These are phyloP conservation scores for Steatocranus sp. DNA, from an alignment of 2,797 vertebrate species.

Conservation along the genomic window DNA sequence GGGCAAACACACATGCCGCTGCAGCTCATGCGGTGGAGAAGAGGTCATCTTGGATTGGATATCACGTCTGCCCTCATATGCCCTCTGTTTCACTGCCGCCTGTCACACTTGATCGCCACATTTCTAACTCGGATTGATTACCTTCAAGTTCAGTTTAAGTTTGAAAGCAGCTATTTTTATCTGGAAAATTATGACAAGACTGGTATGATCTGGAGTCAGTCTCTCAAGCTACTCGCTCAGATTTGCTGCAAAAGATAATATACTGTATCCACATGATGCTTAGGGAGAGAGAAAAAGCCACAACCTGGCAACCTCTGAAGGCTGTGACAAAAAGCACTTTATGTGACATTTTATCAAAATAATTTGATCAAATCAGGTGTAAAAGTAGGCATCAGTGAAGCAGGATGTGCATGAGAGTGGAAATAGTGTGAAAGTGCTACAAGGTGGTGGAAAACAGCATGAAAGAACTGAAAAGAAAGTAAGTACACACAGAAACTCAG, in stretches of 20 bases:
- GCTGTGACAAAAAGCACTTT: background rate
- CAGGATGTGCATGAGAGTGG: background rate
- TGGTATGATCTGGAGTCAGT: constrained; percentile 5
- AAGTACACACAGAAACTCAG: background rate
- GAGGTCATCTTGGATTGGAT: constrained; percentile 55
- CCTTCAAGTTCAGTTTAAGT: constrained; percentile 58
- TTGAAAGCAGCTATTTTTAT: constrained; percentile 52
- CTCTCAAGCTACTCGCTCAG: background rate
- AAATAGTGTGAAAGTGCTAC: background rate
- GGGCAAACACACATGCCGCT: background rate
- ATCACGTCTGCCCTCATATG: constrained; percentile 53
- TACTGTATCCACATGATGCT: background rate
- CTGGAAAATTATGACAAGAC: background rate
- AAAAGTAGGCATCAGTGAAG: background rate
- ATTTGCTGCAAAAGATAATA: background rate
- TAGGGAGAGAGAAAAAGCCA: background rate
- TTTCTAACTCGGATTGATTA: constrained; percentile 65
- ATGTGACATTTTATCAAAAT: background rate
- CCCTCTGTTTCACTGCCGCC: constrained; percentile 60
- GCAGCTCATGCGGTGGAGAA: constrained; percentile 11
- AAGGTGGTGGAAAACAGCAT: background rate
- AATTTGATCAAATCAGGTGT: background rate
- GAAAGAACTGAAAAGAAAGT: background rate
- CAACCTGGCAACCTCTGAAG: background rate
- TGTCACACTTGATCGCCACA: constrained; percentile 54